Evolutionary conservation across 2,113 vertebrate genomes (phyloP).

Genomic region (Tichodroma muraria): DNA sequence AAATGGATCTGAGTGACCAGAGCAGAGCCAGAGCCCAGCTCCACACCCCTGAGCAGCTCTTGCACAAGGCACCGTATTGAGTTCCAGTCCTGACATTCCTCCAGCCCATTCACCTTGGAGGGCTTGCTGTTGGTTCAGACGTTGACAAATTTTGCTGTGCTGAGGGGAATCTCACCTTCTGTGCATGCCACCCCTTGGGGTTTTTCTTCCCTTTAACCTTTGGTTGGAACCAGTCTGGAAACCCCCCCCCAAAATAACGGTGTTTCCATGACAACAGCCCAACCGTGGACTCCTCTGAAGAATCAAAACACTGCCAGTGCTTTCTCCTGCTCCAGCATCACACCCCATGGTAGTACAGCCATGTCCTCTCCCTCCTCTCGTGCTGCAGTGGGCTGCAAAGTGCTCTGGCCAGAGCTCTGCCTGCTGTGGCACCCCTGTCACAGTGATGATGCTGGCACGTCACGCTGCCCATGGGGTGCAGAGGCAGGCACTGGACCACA

Average conservation of each 20-base stretch:
- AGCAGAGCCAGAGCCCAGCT: neutral
- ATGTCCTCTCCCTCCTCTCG: accelerated
- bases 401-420: neutral
- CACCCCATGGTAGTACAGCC: accelerated
- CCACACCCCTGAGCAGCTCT: accelerated
- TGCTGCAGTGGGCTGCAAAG: neutral
- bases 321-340: neutral
- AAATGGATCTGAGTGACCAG: neutral
- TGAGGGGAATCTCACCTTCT: neutral
- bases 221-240: neutral
- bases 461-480: accelerated
- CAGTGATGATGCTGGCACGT: accelerated
- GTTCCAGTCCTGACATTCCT: neutral
- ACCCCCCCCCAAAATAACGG: accelerated
- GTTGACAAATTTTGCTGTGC: neutral
- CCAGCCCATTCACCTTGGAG: neutral
- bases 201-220: neutral
- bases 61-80: accelerated
- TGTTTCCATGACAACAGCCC: neutral
- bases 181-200: neutral
- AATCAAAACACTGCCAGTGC: neutral
- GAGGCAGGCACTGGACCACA: neutral
- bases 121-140: neutral
- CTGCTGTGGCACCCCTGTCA: neutral
- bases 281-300: neutral